Base-by-base conservation (phyloP, 2,888 invertebrate species). In the Exocentrus adspersus region DNA sequence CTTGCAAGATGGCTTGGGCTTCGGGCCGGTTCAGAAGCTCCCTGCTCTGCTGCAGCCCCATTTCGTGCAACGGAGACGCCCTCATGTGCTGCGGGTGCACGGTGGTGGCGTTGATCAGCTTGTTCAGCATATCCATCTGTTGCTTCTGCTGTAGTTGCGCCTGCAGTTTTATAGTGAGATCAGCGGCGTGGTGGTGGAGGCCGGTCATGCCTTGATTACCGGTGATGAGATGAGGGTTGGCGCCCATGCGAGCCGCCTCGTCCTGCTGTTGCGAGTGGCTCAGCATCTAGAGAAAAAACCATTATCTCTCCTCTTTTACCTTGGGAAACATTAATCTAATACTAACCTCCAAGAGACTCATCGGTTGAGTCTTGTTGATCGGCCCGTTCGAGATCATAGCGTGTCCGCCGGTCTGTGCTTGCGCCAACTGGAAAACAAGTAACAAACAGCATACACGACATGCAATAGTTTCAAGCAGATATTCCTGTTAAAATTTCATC, bases 1-100 rank as follows among this genome's bases (percentile, higher is more conserved):
- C 91, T 81, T 91, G 90, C 71, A 93, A 86, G 63, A 93, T 89
- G 50, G 91, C 90, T 80, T 91, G 91, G 10, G 91, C 91, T 78
- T 92, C 92, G 0, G 91, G 91, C 68, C 91, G 82, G 79, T 89
- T 90, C 62, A 92, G 79, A 69, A 92, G 81, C 67, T 92, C 91
- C 50, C 89, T 83, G 73, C 80, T 89, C 86, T 73, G 85, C 81
- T 75, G 83, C 81, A 74, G 80, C 77, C 76, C 82, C 82, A 78
- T 82, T 80, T 71, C 87, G 75, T 80, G 85, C 78, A 80, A 81
- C 0, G 83, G 83, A 17, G 83, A 83, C 6, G 78, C 74, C 53
- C 79, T 69, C 59, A 79, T 69, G 42, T 77, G 78, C 51, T 73
- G 77, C 2, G 58, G 75, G 72, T 62, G 74, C 71, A 69, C 69